Percentiles rank a stretch among this genome's conserved stretches.
These are phyloP conservation scores for Gnatocerus cornutus DNA, from an alignment of 2,888 invertebrate genomes.

Conservation along the genomic window DNA sequence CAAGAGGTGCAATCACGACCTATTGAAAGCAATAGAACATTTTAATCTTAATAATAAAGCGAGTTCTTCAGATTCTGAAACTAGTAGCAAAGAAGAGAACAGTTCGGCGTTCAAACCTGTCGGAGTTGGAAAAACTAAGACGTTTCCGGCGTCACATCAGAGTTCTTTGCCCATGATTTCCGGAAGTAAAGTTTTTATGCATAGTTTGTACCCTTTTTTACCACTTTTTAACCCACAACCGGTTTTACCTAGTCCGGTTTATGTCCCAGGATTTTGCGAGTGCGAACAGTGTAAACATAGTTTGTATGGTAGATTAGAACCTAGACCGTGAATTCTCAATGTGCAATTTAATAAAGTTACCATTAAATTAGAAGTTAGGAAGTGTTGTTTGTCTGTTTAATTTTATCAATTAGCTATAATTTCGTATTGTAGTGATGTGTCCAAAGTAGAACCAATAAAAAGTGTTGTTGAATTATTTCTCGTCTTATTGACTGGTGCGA, in stretches of 20 bases:
- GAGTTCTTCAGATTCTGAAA: conserved; percentile 49
- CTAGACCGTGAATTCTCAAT: conserved; percentile 51
- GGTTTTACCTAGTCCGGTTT: conserved; percentile 69
- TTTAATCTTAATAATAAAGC: conserved; percentile 73
- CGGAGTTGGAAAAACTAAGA: conserved; percentile 49
- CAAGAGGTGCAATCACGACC: conserved; percentile 92
- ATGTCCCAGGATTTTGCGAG: conserved; percentile 70
- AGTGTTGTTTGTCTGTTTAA: not conserved
- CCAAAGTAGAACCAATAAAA: not conserved
- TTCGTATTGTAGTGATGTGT: not conserved
- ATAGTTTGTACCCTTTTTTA: conserved; percentile 70
- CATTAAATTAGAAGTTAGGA: not conserved
- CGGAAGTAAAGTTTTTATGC: conserved; percentile 69
- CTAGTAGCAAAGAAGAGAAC: conserved; percentile 57
- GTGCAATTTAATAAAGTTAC: conserved; percentile 26
- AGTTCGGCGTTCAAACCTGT: conserved; percentile 70
- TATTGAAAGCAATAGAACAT: conserved; percentile 92
- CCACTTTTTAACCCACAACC: conserved; percentile 69
- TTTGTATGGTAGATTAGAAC: conserved; percentile 63
- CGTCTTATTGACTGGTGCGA: too few relatives aligned
- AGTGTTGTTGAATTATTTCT: not conserved
- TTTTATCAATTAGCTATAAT: not conserved
- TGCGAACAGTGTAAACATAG: conserved; percentile 70
- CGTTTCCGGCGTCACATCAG: conserved; percentile 59
- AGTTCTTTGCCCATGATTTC: conserved; percentile 65